phyloP scores from a whole-genome alignment of 2,888 invertebrate genomes.

The Ommatoiulus sabulosus region DNA sequence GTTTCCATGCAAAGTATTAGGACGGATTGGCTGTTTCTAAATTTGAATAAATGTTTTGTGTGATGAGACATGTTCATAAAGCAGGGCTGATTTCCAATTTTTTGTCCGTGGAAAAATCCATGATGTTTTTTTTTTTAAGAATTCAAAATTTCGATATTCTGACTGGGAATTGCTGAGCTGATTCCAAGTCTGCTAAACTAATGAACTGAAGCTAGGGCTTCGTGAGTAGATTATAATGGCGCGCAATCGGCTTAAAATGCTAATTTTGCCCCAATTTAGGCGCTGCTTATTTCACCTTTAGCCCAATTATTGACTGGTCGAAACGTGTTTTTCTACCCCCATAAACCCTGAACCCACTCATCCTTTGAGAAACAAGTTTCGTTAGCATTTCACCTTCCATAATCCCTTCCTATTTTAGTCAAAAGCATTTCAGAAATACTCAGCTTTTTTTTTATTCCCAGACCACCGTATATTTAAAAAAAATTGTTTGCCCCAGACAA shows the following conservation, averaged over 20 bases:
- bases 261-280: conserved; percentile 36
- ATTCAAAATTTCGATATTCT: neutral
- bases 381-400: conserved; percentile 18
- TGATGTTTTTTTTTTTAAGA: too few species aligned
- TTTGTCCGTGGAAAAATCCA: neutral
- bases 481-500: neutral
- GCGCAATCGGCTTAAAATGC: neutral
- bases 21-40: neutral
- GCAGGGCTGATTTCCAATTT: neutral
- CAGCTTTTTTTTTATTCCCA: neutral
- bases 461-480: neutral
- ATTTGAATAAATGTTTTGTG: neutral
- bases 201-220: neutral
- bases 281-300: conserved; percentile 8
- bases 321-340: conserved; percentile 42
- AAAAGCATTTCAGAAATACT: neutral
- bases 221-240: neutral
- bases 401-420: conserved; percentile 34
- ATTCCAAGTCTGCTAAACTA: neutral
- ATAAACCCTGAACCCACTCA: conserved; percentile 45
- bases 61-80: neutral
- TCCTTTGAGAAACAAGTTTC: conserved; percentile 21
- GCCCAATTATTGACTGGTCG: conserved; percentile 31
- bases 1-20: neutral
- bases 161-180: too few species aligned